These are phyloP conservation scores for Pyrrhura leucotis DNA, from an alignment of 2,797 vertebrate genomes.

Conservation along the genomic window DNA sequence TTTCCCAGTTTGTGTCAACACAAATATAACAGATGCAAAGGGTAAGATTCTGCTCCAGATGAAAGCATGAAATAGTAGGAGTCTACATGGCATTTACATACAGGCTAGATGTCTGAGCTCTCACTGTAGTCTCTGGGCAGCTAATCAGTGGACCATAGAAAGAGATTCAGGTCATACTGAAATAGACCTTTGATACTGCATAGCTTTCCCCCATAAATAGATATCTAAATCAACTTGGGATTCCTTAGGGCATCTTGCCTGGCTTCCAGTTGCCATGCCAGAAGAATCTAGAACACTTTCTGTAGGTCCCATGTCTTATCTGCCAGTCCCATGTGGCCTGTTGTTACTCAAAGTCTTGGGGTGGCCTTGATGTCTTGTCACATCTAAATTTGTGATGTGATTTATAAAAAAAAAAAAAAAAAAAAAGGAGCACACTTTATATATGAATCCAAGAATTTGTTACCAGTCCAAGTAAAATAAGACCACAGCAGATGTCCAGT, in stretches of 20 bases:
- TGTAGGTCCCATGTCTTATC: not conserved
- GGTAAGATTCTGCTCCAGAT: not conserved
- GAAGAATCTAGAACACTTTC: not conserved
- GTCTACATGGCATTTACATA: accelerated
- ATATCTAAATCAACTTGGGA: not conserved
- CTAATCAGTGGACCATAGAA: not conserved
- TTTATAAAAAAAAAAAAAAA: not conserved
- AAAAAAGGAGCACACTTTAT: not conserved
- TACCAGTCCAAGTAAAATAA: not conserved
- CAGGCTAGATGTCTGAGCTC: not conserved
- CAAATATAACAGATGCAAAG: not conserved
- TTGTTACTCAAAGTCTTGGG: not conserved
- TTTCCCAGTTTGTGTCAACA: not conserved
- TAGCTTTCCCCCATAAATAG: not conserved
- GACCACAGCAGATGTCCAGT: not conserved
- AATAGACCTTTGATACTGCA: not conserved
- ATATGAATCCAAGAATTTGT: not conserved
- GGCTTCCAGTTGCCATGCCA: not conserved
- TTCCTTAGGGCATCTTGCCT: not conserved
- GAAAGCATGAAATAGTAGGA: not conserved
- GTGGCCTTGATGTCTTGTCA: not conserved
- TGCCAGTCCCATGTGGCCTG: not conserved
- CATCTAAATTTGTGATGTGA: not conserved
- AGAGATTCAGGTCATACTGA: not conserved
- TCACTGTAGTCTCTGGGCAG: not conserved